Conservation (phyloP, 2,797 vertebrate genomes). For the Crenichthys baileyi region DNA sequence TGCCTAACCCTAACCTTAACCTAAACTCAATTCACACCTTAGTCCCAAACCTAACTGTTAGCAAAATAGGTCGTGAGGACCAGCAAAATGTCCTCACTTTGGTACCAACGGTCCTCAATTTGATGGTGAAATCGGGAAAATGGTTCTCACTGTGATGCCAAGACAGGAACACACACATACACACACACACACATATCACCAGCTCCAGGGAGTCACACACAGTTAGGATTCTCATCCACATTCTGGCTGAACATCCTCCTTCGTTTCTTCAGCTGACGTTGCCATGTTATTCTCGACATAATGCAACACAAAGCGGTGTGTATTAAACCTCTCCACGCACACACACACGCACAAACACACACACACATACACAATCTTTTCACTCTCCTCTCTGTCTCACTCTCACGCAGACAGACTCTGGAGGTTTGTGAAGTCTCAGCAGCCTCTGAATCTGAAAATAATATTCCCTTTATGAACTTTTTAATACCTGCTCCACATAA, state of each 20-base stretch:
- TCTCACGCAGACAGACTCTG: conserved; percentile 1
- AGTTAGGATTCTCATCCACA: conserved; percentile 74
- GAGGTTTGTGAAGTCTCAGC: conserved; percentile 20
- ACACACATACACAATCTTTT: conserved; percentile 10
- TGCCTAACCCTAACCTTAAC: too few relatives aligned
- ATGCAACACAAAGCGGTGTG: conserved; percentile 34
- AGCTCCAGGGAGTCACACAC: conserved; percentile 62
- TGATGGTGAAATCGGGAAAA: too few relatives aligned
- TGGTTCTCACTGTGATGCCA: too few relatives aligned
- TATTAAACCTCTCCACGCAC: conserved; percentile 1
- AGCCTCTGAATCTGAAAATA: not conserved
- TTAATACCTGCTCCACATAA: conserved; percentile 43
- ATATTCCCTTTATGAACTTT: conserved; percentile 21
- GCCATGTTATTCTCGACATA: conserved; percentile 58
- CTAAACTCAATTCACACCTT: too few relatives aligned
- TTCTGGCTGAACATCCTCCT: conserved; percentile 55
- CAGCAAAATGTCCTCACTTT: too few relatives aligned
- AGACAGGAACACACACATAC: not conserved
- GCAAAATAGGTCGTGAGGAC: too few relatives aligned
- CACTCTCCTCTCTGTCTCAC: conserved; percentile 4
- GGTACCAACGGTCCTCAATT: too few relatives aligned
- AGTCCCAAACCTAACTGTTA: too few relatives aligned
- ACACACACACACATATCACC: conserved; percentile 23
- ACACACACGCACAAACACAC: conserved; percentile 10
- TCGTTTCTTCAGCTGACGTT: conserved; percentile 58